Base-by-base conservation (phyloP, 2,113 vertebrate genomes). In the Sturnus vulgaris region DNA sequence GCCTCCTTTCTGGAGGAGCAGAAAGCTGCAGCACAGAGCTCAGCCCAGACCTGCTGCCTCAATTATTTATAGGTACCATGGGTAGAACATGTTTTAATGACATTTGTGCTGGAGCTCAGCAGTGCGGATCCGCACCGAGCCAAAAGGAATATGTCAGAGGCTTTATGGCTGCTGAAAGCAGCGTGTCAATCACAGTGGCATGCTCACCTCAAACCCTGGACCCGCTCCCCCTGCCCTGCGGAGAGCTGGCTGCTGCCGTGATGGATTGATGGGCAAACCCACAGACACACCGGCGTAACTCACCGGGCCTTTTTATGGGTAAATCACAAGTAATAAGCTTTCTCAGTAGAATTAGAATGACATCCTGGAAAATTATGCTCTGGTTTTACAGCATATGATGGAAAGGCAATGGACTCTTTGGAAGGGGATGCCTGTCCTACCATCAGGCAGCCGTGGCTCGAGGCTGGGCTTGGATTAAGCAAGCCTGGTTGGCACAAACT, bases 51-150 rank as follows among this genome's bases (percentile, higher is more conserved):
- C 95, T 92, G 88, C 92, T 68, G 86, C 86, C 86, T 95, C 91
- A 80, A 89, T 95, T 96, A 95, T 96, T 95, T 96, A 95, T 91
- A 95, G 96, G 93, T 95, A 89, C 94, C 95, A 91, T 24, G 69
- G 93, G 91, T 57, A 85, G 93, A 95, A 87, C 95, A 92, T 57
- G 94, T 71, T 94, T 95, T 73, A 95, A 91, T 90, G 93, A 95
- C 95, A 85, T 93, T 93, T 94, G 85, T 94, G 90, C 88, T n/a
- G 88, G 82, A 86, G 93, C 93, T 88, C 90, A 78, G 95, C 88
- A 68, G 96, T 24, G 33, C 57, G 2, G 82, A 75, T 72, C 88
- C 9, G 64, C 59, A 13, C 17, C 1, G 27, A 96, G 91, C 64
- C 92, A 91, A 87, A 77, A 91, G 95, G 85, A 93, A n/a, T 56